Base-by-base conservation (phyloP, 2,888 invertebrate species). In the Chrysotoxum bicinctum region DNA sequence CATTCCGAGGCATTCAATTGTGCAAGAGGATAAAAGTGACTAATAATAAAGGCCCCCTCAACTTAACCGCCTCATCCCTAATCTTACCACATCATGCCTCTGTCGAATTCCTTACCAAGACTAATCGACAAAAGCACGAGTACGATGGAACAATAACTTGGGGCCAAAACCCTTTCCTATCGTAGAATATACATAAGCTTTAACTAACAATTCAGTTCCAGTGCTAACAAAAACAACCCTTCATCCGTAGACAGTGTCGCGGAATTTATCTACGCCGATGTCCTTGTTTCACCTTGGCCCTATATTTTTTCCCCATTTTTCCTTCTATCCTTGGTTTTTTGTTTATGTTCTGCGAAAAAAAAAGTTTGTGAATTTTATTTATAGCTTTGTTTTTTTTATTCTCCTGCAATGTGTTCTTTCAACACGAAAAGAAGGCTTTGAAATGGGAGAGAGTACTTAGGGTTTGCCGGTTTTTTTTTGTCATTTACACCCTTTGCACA, bases 261-360 rank as follows among this genome's bases (percentile, higher is more conserved):
- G 70, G 66, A 84, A 84, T 84, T 79, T 79, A 79, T 79, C 70
- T 48, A 70, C 70, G 45, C 56, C 19, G 64, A 43, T 84, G 83
- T 70, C 83, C 83, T 84, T 79, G 83, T 72, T 75, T 84, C 83
- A 84, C 83, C 83, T 84, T 84, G 83, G 75, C 60, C 74, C 75
- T 75, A 62, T 66, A 64, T 78, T 62, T 70, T 37, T 78, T 54
- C 12, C 10, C 2, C 12, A 6, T 43, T 43, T 23, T 30, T 10
- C 0, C 16, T 37, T 37, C 21, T 40, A 14, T 54, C 30, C 52
- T 14, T 45, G 40, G 8, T 56, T 14, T 43, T 48, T 26, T 26
- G 40, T 40, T 40, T 40, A n/a, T 40, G 16, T 16, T 43, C 23
- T 6, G 5, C 1, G 5, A 9, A 30, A 1, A 54, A 32, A 9